Base-by-base conservation (phyloP, 2,888 invertebrate genomes). In the Sarcophaga carnaria region DNA sequence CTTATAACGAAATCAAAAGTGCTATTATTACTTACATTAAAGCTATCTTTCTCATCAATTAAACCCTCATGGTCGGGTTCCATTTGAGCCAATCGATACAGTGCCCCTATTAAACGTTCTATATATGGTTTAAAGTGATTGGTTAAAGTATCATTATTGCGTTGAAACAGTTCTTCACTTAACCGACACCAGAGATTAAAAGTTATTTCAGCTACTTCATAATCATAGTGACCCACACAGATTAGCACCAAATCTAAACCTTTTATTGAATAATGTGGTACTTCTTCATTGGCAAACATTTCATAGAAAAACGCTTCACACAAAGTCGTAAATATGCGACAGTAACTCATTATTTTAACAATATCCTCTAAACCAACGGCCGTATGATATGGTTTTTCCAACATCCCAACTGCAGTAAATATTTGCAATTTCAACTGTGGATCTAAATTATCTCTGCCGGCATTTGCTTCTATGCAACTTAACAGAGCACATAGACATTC, bases 131-230 rank as follows among this genome's bases (percentile, higher is more conserved):
- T 96, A 93, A 99, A 99, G 59, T 96, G 94, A 71, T 95, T 95
- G 2, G 97, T 97, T n/a, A 98, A 92, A 0, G 96, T 95, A 90
- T 97, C 96, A 90, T 96, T 96, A 92, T 98, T 97, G 89, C 96
- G 96, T 90, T 97, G 97, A 93, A 99, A 99, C 5, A 99, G 94
- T 90, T 97, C 97, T 94, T 99, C 99, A 5, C 99, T 98, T 59
- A 99, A 94, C 45, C 97, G 95, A 94, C 98, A 99, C 99, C 99
- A 99, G 84, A 99, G 95, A 93, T 98, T 97, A 93, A 99, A 99
- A 2, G 99, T 98, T 89, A 99, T 97, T 92, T 96, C 96, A 54
- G 96, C 96, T 90, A 98, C 98, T 95, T 99, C 98, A 94, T 98
- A 99, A 93, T 99, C 99, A 93, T 99, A 98, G 94, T 99, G 99